These are phyloP conservation scores for Lagopus leucura DNA, from an alignment of 2,113 vertebrate genomes.

Conservation along the genomic window DNA sequence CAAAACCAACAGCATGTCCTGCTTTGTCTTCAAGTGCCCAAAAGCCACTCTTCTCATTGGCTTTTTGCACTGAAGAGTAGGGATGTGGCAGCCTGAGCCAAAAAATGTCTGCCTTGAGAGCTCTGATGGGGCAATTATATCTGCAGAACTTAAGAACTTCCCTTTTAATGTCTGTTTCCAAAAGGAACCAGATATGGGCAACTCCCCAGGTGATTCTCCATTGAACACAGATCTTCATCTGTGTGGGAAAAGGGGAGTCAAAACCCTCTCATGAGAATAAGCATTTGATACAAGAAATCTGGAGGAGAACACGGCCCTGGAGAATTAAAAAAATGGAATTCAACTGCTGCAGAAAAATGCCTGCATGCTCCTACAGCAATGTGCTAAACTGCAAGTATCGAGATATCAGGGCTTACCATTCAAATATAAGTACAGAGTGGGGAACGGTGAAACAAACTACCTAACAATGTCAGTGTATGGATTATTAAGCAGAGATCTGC, in stretches of 20 bases:
- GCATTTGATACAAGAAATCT: neutral
- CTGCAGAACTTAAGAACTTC: neutral
- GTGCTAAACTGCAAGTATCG: neutral
- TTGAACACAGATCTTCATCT: neutral
- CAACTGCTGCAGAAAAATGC: neutral
- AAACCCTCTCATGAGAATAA: neutral
- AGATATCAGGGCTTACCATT: neutral
- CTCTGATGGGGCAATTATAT: neutral
- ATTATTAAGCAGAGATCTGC: conserved; percentile 14
- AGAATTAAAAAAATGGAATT: neutral
- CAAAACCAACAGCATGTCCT: neutral
- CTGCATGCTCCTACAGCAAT: neutral
- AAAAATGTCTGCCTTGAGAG: neutral
- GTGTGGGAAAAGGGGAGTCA: neutral
- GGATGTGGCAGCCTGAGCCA: neutral
- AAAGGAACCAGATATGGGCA: neutral
- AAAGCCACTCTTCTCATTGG: neutral
- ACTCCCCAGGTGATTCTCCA: neutral
- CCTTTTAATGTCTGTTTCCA: neutral
- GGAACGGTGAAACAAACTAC: neutral
- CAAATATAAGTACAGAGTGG: neutral
- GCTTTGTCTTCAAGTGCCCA: neutral
- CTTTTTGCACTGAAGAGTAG: neutral
- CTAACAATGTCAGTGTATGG: neutral
- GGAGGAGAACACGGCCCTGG: neutral